Base-by-base conservation (phyloP, 2,888 invertebrate species). In the Drosophila testacea region DNA sequence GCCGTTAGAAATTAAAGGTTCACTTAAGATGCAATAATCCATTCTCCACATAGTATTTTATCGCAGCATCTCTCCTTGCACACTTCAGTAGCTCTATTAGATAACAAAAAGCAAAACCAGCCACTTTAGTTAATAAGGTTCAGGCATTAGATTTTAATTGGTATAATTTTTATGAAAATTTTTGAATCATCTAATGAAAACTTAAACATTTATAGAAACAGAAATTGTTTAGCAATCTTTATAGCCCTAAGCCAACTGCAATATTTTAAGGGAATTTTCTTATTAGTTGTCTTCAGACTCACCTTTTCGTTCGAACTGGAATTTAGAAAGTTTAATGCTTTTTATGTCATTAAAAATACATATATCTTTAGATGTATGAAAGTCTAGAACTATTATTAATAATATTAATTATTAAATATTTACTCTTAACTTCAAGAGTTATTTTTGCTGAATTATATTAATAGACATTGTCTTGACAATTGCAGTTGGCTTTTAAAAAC, bases 1-100 rank as follows among this genome's bases (percentile, higher is more conserved):
- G 70, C 93, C 61, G 93, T 94, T 78, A 92, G 94, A 81, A 92
- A 93, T 85, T 93, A 92, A 73, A 1, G 10, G 38, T 52, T 65
- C 10, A 50, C 38, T 11, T 44, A 39, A 57, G 32, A 56, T 69
- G 52, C 47, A 69, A 54, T 44, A 59, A 39, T 41, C n/a, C 30
- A 60, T 55, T 34, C 10, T 32, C 41, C 22, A 51, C 39, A 38
- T 55, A 78, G 61, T 69, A 78, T 65, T 76, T 65, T 34, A 54
- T 38, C 55, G 55, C 36, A 4, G 51, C 69, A 79, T 48, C 69
- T 76, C 55, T 42, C 48, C 39, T 47, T 50, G 42, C 36, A 62
- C 39, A 30, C n/a, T 55, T 52, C 46, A 39, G 57, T 42, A 46
- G 44, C 41, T 44, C 30, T 47, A 51, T 63, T 59, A 38, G 9